These are phyloP conservation scores for Bryconaethiops microstoma DNA, from an alignment of 2,797 vertebrate genomes.

Conservation along the genomic window DNA sequence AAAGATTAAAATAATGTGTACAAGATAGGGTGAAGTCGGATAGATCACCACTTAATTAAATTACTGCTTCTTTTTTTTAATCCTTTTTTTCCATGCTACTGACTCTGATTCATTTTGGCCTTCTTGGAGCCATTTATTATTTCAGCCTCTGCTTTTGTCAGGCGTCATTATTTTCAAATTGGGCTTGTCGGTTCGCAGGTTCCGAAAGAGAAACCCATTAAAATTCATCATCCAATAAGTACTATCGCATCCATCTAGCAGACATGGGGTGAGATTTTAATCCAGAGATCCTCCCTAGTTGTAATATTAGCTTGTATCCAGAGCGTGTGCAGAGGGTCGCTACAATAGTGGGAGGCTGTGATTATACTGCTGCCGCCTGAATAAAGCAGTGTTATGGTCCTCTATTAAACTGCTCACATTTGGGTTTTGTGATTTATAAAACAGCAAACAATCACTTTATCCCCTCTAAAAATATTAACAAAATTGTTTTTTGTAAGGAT, in stretches of 20 bases:
- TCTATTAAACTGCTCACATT: neutral
- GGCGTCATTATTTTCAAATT: constrained; percentile 61
- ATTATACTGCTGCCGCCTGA: constrained; percentile 1
- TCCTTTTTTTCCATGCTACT: constrained; percentile 63
- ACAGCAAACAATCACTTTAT: neutral
- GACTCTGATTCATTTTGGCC: constrained; percentile 62
- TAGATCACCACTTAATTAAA: constrained; percentile 73
- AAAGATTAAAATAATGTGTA: constrained; percentile 72
- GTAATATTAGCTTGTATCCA: constrained; percentile 44
- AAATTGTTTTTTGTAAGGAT: neutral
- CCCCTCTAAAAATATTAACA: neutral
- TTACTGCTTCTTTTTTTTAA: constrained; percentile 66
- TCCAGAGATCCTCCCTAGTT: constrained; percentile 35
- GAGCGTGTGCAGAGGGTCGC: constrained; percentile 17
- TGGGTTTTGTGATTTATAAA: neutral
- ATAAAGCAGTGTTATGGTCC: neutral
- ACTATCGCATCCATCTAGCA: constrained; percentile 56
- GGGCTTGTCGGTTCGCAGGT: constrained; percentile 59
- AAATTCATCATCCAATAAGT: constrained; percentile 54
- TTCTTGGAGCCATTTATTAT: constrained; percentile 58
- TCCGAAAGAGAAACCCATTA: constrained; percentile 54
- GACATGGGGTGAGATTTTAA: constrained; percentile 40
- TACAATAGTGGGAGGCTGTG: neutral
- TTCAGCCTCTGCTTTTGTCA: constrained; percentile 51
- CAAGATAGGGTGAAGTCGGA: constrained; percentile 69